These are phyloP conservation scores for Phytoseiulus persimilis DNA, from an alignment of 2,888 invertebrate species.

Conservation along the genomic window DNA sequence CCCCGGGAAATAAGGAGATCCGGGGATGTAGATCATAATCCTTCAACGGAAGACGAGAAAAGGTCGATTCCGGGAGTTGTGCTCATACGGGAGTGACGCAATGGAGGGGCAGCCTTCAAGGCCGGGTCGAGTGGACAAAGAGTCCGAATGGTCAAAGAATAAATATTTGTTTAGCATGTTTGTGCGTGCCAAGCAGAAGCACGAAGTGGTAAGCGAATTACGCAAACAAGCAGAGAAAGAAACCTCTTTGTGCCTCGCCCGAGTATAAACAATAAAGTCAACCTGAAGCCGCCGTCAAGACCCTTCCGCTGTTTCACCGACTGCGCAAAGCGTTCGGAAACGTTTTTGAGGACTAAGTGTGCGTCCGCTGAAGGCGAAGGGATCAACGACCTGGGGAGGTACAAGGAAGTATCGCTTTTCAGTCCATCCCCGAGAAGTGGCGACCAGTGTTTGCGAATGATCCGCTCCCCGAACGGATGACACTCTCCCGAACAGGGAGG, in stretches of 20 bases:
- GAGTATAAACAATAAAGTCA: background rate
- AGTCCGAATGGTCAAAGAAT: background rate
- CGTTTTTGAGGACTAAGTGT: background rate
- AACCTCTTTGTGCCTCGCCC: background rate
- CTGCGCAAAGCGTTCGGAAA: background rate
- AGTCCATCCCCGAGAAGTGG: background rate
- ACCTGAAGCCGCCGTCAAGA: background rate
- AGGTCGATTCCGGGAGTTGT: no score
- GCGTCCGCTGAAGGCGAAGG: background rate
- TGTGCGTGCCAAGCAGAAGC: background rate
- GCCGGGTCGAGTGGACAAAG: background rate
- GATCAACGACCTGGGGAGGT: background rate
- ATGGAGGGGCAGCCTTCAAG: no score
- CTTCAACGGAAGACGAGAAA: no score
- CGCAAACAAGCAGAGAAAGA: background rate
- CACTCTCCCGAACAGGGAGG: background rate
- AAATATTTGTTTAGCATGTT: background rate
- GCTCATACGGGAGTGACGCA: no score
- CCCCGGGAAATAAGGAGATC: no score
- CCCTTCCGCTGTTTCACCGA: background rate
- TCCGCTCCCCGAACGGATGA: background rate
- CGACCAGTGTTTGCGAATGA: background rate
- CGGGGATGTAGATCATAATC: no score
- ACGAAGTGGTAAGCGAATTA: background rate
- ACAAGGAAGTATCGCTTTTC: background rate